Conservation (phyloP, 2,888 invertebrate species). For the Mantis religiosa region DNA sequence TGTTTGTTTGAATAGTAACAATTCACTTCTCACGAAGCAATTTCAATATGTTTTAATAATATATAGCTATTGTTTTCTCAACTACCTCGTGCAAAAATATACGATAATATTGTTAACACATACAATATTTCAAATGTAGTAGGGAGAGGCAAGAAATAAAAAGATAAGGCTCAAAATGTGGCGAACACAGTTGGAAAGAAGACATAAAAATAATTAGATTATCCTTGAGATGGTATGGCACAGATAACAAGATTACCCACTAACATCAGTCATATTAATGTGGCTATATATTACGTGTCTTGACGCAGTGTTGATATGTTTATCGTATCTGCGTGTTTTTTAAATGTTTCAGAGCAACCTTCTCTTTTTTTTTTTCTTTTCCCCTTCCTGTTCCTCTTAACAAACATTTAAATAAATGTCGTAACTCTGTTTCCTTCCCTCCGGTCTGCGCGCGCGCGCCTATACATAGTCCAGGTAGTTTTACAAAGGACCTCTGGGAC, state of each 20-base stretch:
- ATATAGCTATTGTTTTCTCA: background rate
- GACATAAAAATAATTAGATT: constrained; percentile 6
- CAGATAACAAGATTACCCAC: background rate
- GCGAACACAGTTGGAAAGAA: background rate
- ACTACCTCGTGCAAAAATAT: background rate
- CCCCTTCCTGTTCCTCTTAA: background rate
- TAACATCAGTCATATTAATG: constrained; percentile 3
- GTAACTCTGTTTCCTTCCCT: background rate
- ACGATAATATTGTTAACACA: background rate
- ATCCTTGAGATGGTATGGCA: background rate
- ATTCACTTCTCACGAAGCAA: background rate
- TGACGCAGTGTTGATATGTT: constrained; percentile 12
- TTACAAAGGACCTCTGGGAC: background rate
- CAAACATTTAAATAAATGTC: background rate
- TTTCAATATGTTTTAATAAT: background rate
- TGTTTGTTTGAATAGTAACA: background rate
- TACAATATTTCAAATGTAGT: background rate
- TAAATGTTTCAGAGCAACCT: background rate
- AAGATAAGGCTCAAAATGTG: background rate
- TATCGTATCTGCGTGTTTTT: constrained; percentile 6
- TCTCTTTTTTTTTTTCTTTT: background rate
- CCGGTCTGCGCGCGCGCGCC: too few relatives aligned
- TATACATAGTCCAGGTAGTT: background rate
- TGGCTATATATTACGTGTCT: background rate
- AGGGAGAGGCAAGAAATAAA: background rate